Evolutionary conservation across 2,888 invertebrate genomes (phyloP).

Genomic region (Ceratothoa steindachneri): DNA sequence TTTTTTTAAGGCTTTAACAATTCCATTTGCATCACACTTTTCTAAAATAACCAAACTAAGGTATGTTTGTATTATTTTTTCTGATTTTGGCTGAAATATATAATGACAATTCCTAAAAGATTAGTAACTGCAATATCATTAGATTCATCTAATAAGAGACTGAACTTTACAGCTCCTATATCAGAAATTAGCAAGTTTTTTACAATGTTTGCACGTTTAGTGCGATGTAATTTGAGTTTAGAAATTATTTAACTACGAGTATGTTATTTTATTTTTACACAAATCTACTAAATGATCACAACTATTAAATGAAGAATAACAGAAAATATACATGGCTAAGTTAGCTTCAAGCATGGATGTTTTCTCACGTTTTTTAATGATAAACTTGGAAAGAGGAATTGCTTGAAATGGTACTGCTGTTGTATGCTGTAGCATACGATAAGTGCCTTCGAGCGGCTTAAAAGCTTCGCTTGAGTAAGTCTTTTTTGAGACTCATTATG

Average conservation of each 20-base stretch:
- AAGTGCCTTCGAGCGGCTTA: too few relatives aligned
- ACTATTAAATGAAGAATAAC: constrained; percentile 9
- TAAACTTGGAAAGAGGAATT: not conserved
- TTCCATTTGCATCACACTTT: constrained; percentile 17
- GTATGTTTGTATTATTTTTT: constrained; percentile 12
- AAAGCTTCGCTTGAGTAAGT: too few relatives aligned
- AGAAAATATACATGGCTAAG: constrained; percentile 5
- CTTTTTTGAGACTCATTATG: too few relatives aligned
- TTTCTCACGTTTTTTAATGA: not conserved
- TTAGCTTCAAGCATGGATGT: constrained; percentile 8
- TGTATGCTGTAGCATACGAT: too few relatives aligned
- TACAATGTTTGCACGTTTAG: constrained; percentile 21
- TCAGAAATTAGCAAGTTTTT: constrained; percentile 9
- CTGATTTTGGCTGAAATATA: constrained; percentile 9
- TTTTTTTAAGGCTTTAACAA: constrained; percentile 10
- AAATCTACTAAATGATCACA: constrained; percentile 15
- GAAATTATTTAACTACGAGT: not conserved
- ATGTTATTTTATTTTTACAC: constrained; percentile 7
- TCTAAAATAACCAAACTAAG: constrained; percentile 3
- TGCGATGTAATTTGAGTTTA: not conserved
- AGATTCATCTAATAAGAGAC: constrained; percentile 14
- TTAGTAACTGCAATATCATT: constrained; percentile 15
- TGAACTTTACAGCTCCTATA: constrained; percentile 17
- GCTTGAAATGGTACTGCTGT: not conserved
- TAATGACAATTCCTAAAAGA: constrained; percentile 15